Base-by-base conservation (phyloP, 1,140 invertebrate species). In the Rhagoletis zephyria region DNA sequence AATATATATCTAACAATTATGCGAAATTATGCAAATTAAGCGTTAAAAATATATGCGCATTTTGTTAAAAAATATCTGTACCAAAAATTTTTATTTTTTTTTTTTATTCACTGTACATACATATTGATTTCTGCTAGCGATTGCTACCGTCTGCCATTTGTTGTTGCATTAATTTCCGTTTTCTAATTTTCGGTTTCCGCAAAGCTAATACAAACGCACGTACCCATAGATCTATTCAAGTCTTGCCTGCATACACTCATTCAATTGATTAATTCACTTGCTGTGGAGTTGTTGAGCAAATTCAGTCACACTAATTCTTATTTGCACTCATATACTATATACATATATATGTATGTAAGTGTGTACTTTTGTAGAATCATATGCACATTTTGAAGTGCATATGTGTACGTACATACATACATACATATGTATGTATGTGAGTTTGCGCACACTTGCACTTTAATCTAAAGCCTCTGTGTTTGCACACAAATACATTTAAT, bases 191-290 rank as follows among this genome's bases (percentile, higher is more conserved):
- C 67, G 45, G 67, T 74, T 74, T 74, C 67, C 67, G 67, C 42
- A 70, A 70, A 70, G 42, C 6, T 40, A 74, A 14, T 40, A 16
- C 67, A 74, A 14, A n/a, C 42, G 40, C 14, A 12, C 3, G 4
- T 3, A 1, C n/a, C 45, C 42, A n/a, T 12, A 16, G 19, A 12
- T 48, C 10, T n/a, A 74, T 2, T 40, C 12, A 42, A 9, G 16
- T 45, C 1, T 56, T 70, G 16, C 40, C 12, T 74, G 14, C 67
- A 74, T 42, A 74, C 67, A 56, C 48, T 81, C 74, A 81, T 81
- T 81, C 51, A 81, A 81, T 56, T 56, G 48, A 81, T 81, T 81
- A 81, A 81, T 59, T 59, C 74, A 81, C 74, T 56, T 81, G 74
- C 74, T 56, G 16, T 81, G n/a, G 5, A 81, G 74, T 81, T 42